Percentiles rank a stretch among this genome's conserved stretches.
These are phyloP conservation scores for Schizopygopsis pylzovi DNA, from an alignment of 2,797 vertebrate genomes.

Conservation along the genomic window DNA sequence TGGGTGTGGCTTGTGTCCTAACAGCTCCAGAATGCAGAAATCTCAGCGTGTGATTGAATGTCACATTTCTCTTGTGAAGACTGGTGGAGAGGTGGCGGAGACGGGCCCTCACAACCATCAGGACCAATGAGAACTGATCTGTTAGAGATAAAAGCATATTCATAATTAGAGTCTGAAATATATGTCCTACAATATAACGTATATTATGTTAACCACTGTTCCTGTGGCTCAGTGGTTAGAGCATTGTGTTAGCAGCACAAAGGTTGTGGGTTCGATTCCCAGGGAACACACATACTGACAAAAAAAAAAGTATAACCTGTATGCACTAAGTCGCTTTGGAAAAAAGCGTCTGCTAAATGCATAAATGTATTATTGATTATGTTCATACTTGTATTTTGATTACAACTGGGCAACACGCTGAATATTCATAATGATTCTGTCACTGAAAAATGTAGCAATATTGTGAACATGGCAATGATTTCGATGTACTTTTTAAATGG, in stretches of 20 bases:
- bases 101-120: conserved; percentile 74
- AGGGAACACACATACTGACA: too few species aligned
- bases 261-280: too few species aligned
- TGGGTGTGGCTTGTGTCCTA: conserved; percentile 75
- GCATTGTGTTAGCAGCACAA: too few species aligned
- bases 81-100: conserved; percentile 68
- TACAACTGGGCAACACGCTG: background rate
- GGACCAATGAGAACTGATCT: conserved; percentile 73
- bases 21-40: conserved; percentile 75
- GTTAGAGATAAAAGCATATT: conserved; percentile 52
- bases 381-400: background rate
- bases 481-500: background rate
- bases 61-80: conserved; percentile 73
- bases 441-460: background rate
- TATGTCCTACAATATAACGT: background rate
- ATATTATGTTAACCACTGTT: background rate
- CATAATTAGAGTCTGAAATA: background rate
- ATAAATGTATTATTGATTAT: background rate
- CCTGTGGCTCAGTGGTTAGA: too few species aligned
- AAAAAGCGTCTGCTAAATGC: too few species aligned
- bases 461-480: background rate
- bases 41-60: conserved; percentile 70
- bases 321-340: too few species aligned
- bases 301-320: too few species aligned
- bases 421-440: background rate